A percentile compares a stretch with the other conserved stretches of the same genome.
phyloP scores from a whole-genome alignment of 1,140 invertebrate genomes.

The Physella acuta region DNA sequence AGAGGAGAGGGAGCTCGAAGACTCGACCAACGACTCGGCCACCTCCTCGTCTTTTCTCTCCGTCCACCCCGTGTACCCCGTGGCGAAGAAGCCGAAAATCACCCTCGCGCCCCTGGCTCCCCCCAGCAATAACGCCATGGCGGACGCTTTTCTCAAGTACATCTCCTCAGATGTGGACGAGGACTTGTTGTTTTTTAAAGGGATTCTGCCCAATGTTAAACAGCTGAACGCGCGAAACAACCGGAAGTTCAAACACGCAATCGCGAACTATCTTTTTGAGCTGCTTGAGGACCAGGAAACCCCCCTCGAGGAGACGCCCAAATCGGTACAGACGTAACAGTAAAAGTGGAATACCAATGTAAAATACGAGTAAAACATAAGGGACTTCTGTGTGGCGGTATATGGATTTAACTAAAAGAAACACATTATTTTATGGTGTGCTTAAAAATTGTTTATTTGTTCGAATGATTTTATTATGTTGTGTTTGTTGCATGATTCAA shows the following conservation, averaged over 20 bases:
- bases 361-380: too few species aligned
- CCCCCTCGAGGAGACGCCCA: too few species aligned
- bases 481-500: too few species aligned
- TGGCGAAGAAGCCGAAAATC: neutral
- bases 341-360: too few species aligned
- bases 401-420: too few species aligned
- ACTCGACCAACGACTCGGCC: neutral
- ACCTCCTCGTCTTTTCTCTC: neutral
- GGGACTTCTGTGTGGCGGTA: too few species aligned
- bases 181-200: neutral
- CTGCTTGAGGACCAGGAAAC: neutral
- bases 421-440: too few species aligned
- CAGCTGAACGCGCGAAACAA: neutral
- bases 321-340: too few species aligned
- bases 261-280: neutral
- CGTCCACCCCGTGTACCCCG: neutral
- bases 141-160: neutral
- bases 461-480: too few species aligned
- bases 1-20: neutral
- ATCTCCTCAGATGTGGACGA: neutral
- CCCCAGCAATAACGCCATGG: neutral
- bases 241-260: neutral
- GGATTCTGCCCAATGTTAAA: neutral
- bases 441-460: too few species aligned
- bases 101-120: neutral